Evolutionary conservation across 2,113 vertebrate species (phyloP).

Genomic region (Caretta caretta): DNA sequence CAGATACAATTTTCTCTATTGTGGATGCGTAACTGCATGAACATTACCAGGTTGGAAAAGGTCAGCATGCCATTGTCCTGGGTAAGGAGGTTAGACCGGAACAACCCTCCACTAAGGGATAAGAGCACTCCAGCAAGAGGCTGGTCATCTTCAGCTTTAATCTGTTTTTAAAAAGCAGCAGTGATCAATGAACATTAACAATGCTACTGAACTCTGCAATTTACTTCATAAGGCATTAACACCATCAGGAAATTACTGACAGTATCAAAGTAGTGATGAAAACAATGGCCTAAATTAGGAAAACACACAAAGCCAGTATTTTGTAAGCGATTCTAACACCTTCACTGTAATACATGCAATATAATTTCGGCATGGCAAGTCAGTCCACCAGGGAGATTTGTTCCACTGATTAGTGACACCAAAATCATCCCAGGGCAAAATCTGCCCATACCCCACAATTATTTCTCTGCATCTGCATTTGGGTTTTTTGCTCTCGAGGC

Average conservation of each 20-base stretch:
- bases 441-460: not conserved
- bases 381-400: not conserved
- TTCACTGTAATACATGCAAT: not conserved
- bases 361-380: not conserved
- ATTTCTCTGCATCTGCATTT: not conserved
- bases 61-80: conserved; percentile 95
- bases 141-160: conserved; percentile 90
- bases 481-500: not conserved
- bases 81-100: conserved; percentile 95
- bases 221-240: not conserved
- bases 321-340: not conserved
- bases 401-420: not conserved
- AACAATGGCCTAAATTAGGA: not conserved
- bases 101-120: conserved; percentile 95
- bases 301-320: not conserved
- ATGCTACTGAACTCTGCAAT: not conserved
- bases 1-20: too few species aligned
- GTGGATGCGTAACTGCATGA: not conserved
- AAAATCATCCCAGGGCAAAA: not conserved
- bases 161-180: conserved; percentile 77
- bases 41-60: conserved; percentile 93
- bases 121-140: conserved; percentile 94
- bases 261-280: not conserved
- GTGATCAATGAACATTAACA: not conserved
- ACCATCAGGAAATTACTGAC: not conserved